Evolutionary conservation across 2,113 vertebrate species (phyloP).

Genomic region (Ia io): DNA sequence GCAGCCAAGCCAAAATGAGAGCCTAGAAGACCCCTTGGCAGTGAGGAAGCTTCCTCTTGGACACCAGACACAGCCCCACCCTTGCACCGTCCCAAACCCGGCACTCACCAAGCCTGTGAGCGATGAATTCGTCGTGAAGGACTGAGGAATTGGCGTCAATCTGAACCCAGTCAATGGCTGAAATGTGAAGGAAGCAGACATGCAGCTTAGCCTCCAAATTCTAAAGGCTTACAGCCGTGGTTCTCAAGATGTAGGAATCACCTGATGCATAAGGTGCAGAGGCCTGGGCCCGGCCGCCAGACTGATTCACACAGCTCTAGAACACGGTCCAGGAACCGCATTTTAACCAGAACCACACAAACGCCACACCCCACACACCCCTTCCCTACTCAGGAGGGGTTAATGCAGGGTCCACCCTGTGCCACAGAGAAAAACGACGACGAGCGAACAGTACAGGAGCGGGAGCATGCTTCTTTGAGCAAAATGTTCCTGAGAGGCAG

Average conservation of each 20-base stretch:
- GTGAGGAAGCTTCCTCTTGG: neutral
- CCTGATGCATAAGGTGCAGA: neutral
- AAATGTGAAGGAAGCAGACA: neutral
- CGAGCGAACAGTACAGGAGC: neutral
- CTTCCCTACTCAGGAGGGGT: neutral
- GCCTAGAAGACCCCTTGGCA: neutral
- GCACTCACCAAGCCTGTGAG: constrained; percentile 94
- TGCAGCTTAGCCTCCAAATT: neutral
- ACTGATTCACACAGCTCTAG: neutral
- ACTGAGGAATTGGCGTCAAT: constrained; percentile 99
- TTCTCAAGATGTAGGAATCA: neutral
- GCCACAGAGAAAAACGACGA: neutral
- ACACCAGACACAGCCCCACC: neutral
- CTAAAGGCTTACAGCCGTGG: neutral
- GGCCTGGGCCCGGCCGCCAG: neutral
- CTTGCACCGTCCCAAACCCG: neutral
- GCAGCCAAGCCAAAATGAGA: neutral
- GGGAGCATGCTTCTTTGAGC: neutral
- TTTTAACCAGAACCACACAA: neutral
- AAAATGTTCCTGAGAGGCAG: neutral
- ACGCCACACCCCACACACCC: neutral
- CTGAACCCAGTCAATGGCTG: constrained; percentile 99
- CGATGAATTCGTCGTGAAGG: constrained; percentile 98
- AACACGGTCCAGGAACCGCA: neutral
- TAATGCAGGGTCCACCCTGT: neutral